Conservation (phyloP, 2,888 invertebrate genomes). For the Lasioglossum leucozonium region DNA sequence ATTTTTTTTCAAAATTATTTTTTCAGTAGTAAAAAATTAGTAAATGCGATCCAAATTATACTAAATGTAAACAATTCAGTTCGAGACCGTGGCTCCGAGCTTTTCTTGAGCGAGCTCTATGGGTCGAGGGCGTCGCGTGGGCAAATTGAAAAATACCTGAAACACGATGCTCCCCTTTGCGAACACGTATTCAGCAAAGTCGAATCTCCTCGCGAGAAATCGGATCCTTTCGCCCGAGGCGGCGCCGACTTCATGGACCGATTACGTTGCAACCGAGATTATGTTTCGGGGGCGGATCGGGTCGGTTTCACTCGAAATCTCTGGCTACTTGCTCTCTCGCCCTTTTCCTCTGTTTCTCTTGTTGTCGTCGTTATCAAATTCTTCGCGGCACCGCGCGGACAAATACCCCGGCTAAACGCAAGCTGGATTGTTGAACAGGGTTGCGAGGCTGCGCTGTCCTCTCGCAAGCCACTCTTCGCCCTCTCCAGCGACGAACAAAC, state of each 20-base stretch:
- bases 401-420: background rate
- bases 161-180: background rate
- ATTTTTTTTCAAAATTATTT: background rate
- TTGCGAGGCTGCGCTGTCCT: background rate
- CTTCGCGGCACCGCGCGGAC: background rate
- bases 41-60: too few species aligned
- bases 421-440: background rate
- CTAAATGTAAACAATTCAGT: background rate
- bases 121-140: background rate
- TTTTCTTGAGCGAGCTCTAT: background rate
- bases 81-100: background rate
- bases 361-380: background rate
- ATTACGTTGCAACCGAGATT: constrained; percentile 2
- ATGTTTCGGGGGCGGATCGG: background rate
- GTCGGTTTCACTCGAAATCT: constrained; percentile 1
- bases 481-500: background rate
- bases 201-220: constrained; percentile 3
- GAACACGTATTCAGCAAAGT: background rate
- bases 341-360: background rate
- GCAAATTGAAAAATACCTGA: constrained; percentile 12
- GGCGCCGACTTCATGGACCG: background rate
- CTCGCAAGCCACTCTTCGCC: constrained; percentile 2
- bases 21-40: too few species aligned
- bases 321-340: background rate
- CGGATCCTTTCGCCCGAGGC: background rate